Base-by-base conservation (phyloP, 2,113 vertebrate species). In the Leucopternis melanops region DNA sequence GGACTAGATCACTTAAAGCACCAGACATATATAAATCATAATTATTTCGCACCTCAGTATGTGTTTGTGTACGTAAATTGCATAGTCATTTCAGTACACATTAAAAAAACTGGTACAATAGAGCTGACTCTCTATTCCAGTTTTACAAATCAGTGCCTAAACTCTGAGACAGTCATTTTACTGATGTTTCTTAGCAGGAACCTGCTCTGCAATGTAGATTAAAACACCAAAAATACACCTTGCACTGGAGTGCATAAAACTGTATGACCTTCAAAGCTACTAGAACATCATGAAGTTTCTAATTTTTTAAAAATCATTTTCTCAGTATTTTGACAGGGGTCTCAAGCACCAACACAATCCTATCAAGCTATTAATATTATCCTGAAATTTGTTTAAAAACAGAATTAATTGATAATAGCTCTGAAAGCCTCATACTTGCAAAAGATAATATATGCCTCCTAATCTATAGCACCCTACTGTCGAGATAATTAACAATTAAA, bases 401-500 rank as follows among this genome's bases (percentile, higher is more conserved):
- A 63, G 89, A 95, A 90, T 94, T 82, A 92, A 93, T 85, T 96
- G 89, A 78, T 69, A 95, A 91, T 16, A 77, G 66, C 84, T 80
- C 93, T 20, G 74, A 96, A 91, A 95, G 72, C 73, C 70, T 94
- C 36, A 9, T 16, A 31, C 77, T 81, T 72, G 67, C 78, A 50
- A 10, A 59, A 94, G 89, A 94, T 91, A 91, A 97, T 95, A 89
- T 94, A 42, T 31, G 74, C 66, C 81, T 96, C 71, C 87, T 95
- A 91, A 97, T 95, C 95, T 88, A 45, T 8, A 95, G 91, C 94
- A 94, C 91, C 97, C 91, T 42, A 91, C 84, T 9, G 95, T 31
- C 0, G 31, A 96, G 96, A 96, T 95, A 97, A 96, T 95, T 80
- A 93, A 95, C 93, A 96, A 95, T 96, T 96, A 88, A 71, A 91